Base-by-base conservation (phyloP, 2,888 invertebrate genomes). In the Aphidius colemani region DNA sequence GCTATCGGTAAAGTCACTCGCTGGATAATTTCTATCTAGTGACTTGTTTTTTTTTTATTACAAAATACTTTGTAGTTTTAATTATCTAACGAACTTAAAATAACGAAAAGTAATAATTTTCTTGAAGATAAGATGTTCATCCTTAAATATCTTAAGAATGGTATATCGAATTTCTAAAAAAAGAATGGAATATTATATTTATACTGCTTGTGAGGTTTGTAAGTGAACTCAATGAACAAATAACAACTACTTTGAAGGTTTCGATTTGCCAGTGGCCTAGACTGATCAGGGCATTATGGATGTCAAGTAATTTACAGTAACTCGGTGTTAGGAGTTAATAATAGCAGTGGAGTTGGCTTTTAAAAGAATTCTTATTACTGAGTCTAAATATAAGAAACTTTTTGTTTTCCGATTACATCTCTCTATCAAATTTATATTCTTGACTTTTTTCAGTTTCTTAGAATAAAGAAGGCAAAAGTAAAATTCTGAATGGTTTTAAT, bases 321-420 rank as follows among this genome's bases (percentile, higher is more conserved):
- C 70, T 65, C 70, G 66, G 76, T 80, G 78, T 75, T 79, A 79
- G 81, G 81, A 79, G 78, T 75, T 75, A 78, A 81, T 80, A 73
- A 80, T 73, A 69, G 72, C 60, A 70, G 76, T 79, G 75, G 80
- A 81, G 81, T 80, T 79, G 70, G 70, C 69, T 66, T 69, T 68
- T 64, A 67, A 72, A 74, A 72, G 70, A 71, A 72, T 53, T 40
- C 9, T 40, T 46, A 9, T 13, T 46, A 9, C 18, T 18, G 9
- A 7, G 6, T 18, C 18, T 44, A n/a, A 3, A 40, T 13, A 45
- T n/a, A 45, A 10, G n/a, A 39, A 7, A n/a, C 9, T 3, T 45
- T 18, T 44, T 6, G 11, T 3, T 10, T 6, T 3, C 10, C 11
- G 0, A 18, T 13, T 18, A 56, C 13, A 4, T 10, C 9, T 45